Percentiles rank a stretch among this genome's conserved stretches.
Evolutionary conservation across 2,113 vertebrate genomes (phyloP).

Genomic region (Microcebus tavaratra): DNA sequence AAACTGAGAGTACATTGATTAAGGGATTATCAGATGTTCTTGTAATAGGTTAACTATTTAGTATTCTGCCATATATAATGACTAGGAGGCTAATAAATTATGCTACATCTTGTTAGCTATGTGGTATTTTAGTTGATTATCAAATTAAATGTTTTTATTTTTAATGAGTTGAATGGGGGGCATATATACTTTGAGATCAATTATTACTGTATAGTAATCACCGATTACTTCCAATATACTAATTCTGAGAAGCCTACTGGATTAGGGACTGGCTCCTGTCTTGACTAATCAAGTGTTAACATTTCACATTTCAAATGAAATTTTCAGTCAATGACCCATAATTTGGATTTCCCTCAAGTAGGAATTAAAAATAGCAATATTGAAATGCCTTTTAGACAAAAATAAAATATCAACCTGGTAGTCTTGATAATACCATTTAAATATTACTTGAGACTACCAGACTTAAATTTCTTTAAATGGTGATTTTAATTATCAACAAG

Average conservation of each 20-base stretch:
- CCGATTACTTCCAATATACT: not conserved
- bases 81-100: not conserved
- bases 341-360: not conserved
- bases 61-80: not conserved
- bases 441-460: not conserved
- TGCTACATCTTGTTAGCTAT: not conserved
- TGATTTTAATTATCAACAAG: not conserved
- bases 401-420: not conserved
- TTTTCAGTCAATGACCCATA: not conserved
- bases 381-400: not conserved
- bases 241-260: not conserved
- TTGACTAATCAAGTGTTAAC: not conserved
- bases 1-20: conserved; percentile 47
- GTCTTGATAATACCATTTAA: not conserved
- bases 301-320: not conserved
- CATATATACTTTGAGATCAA: not conserved
- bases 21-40: conserved; percentile 64
- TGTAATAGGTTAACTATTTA: conserved; percentile 20
- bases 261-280: not conserved
- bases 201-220: conserved; percentile 30
- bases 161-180: conserved; percentile 4
- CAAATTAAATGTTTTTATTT: not conserved
- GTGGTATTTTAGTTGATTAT: conserved; percentile 33
- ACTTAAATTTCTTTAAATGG: not conserved
- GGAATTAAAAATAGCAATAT: not conserved